Conservation (phyloP, 2,113 vertebrate genomes). For the Balaenoptera acutorostrata region DNA sequence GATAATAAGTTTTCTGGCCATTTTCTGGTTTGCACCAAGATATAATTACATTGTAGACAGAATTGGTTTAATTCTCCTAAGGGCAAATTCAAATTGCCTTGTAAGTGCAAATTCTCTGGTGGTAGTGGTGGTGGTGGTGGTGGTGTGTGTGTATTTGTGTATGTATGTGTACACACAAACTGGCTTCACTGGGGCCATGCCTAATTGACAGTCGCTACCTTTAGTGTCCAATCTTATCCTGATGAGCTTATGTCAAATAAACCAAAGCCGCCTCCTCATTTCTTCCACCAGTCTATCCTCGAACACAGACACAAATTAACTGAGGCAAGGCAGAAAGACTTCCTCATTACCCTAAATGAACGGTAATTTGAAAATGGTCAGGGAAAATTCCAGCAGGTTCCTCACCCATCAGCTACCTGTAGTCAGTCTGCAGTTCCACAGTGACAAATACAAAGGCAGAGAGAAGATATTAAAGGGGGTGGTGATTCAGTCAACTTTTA, state of each 20-base stretch:
- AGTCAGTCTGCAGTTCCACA: not conserved
- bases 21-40: slow-evolving; percentile 1
- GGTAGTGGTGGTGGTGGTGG: not conserved
- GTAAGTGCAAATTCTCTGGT: not conserved
- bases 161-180: not conserved
- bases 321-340: not conserved
- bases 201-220: not conserved
- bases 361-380: slow-evolving; percentile 25
- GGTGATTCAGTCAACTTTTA: not conserved
- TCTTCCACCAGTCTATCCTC: not conserved
- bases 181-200: not conserved
- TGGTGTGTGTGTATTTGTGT: not conserved
- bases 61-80: slow-evolving; percentile 28
- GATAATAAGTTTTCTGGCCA: not conserved
- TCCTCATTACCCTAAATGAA: not conserved
- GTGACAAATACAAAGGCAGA: not conserved
- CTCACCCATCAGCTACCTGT: not conserved
- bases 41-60: not conserved
- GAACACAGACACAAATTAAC: not conserved
- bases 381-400: not conserved
- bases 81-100: not conserved
- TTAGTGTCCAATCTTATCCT: not conserved
- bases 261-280: not conserved
- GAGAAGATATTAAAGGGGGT: not conserved
- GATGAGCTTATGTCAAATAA: not conserved